Conservation (phyloP, 2,113 vertebrate species). For the Psilopogon haemacephalus region DNA sequence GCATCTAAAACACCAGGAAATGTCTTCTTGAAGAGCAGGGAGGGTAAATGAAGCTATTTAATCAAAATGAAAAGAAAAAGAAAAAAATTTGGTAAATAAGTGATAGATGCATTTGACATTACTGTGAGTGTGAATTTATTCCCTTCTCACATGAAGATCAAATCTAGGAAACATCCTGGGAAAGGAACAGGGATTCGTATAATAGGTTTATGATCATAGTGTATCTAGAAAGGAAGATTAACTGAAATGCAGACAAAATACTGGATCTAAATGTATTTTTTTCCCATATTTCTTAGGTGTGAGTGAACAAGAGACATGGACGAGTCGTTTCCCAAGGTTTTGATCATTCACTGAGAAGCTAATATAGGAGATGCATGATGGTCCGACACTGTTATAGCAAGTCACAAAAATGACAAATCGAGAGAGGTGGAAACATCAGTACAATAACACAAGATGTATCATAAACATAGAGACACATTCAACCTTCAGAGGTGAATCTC, state of each 20-base stretch:
- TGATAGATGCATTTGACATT: not conserved
- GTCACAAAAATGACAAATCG: not conserved
- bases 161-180: not conserved
- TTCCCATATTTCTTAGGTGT: not conserved
- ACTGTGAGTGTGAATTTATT: not conserved
- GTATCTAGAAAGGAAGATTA: not conserved
- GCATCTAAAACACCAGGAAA: not conserved
- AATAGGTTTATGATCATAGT: not conserved
- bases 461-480: not conserved
- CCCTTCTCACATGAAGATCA: not conserved
- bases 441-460: accelerated
- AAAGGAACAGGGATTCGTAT: not conserved
- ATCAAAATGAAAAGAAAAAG: not conserved
- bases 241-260: not conserved
- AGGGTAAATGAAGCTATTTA: not conserved
- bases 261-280: not conserved
- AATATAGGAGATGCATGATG: not conserved
- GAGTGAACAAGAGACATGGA: not conserved
- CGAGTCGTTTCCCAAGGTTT: not conserved
- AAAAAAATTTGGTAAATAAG: not conserved
- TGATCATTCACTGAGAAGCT: not conserved
- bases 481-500: not conserved
- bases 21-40: not conserved
- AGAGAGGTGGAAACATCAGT: not conserved
- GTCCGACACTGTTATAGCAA: not conserved